Evolutionary conservation across 2,113 vertebrate species (phyloP).

Genomic region (Microcebus ravelobensis): DNA sequence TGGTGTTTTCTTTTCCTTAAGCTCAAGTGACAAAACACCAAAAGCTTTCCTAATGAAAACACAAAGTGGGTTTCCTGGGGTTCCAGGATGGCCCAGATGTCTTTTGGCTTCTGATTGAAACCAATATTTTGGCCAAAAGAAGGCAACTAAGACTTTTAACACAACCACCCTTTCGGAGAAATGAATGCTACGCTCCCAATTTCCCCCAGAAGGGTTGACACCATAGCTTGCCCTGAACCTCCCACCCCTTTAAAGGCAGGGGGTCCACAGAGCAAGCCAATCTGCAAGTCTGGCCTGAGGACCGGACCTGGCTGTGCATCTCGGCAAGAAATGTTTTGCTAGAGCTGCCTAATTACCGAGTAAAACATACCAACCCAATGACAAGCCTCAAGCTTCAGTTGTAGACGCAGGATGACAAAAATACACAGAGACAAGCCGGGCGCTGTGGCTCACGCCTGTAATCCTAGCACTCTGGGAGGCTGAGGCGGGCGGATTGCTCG

Average conservation of each 20-base stretch:
- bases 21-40: constrained; percentile 20
- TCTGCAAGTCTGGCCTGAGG: neutral
- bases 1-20: constrained; percentile 64
- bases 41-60: constrained; percentile 31
- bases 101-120: constrained; percentile 3
- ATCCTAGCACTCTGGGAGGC: no score
- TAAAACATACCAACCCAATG: constrained; percentile 50
- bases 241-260: neutral
- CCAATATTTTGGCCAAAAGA: constrained; percentile 6
- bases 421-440: neutral
- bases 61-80: neutral
- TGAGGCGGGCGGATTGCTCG: no score
- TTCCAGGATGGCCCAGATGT: neutral
- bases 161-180: neutral
- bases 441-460: no score
- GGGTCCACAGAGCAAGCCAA: neutral
- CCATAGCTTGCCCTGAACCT: neutral
- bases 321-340: neutral
- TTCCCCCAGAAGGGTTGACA: neutral
- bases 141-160: neutral
- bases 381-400: constrained; percentile 44
- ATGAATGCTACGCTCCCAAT: neutral
- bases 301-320: neutral
- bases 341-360: neutral
- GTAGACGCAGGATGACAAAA: constrained; percentile 23